phyloP scores from a whole-genome alignment of 2,888 invertebrate genomes.

The Cloeon dipterum region DNA sequence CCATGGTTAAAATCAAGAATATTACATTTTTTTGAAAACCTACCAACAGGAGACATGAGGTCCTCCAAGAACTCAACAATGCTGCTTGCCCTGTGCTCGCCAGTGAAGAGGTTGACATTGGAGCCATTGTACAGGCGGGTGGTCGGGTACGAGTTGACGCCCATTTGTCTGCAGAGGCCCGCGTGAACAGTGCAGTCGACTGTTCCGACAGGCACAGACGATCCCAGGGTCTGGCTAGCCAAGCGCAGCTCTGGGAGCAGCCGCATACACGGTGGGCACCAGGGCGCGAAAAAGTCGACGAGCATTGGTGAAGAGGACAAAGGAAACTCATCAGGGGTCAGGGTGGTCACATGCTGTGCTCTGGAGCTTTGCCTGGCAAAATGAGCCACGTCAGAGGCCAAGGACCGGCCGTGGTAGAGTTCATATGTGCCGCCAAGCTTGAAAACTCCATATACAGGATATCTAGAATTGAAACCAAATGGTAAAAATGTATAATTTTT shows the following conservation, averaged over 20 bases:
- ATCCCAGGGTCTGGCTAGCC: conserved; percentile 23
- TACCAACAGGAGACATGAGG: conserved; percentile 25
- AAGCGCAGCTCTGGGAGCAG: conserved; percentile 42
- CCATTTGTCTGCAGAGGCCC: conserved; percentile 29
- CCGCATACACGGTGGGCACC: conserved; percentile 53
- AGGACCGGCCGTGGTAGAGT: conserved; percentile 37
- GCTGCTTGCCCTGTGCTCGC: conserved; percentile 29
- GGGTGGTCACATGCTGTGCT: conserved; percentile 31
- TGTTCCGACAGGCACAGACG: conserved; percentile 31
- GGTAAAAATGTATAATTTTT: too few species aligned
- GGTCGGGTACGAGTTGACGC: conserved; percentile 42
- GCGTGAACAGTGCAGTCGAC: conserved; percentile 42
- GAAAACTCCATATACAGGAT: conserved; percentile 48
- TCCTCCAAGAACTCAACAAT: conserved; percentile 41
- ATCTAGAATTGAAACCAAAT: too few species aligned
- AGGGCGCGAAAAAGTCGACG: conserved; percentile 54
- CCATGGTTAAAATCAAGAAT: too few species aligned
- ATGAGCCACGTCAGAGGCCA: conserved; percentile 29
- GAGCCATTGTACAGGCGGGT: conserved; percentile 38
- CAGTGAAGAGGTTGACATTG: conserved; percentile 26
- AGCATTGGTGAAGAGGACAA: conserved; percentile 25
- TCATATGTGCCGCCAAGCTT: conserved; percentile 53
- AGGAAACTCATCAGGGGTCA: conserved; percentile 33
- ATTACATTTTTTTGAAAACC: too few species aligned
- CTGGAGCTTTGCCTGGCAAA: conserved; percentile 37